phyloP scores from a whole-genome alignment of 2,113 vertebrate species.

The Acanthochromis polyacanthus region DNA sequence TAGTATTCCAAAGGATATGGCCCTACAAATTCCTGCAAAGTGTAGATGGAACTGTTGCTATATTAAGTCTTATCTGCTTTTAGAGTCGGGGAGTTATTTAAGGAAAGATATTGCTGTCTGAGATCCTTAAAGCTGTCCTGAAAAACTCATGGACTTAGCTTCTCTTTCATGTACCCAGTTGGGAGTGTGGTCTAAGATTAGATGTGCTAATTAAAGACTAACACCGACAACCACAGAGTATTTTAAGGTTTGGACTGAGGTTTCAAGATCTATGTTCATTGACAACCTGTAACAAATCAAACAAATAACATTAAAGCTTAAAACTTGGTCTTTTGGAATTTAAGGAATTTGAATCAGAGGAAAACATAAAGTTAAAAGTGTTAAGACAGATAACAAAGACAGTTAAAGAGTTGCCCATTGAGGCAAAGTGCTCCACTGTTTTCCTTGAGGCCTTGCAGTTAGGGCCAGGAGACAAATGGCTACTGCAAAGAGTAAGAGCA shows the following conservation, averaged over 20 bases:
- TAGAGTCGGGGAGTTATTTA: slow-evolving; percentile 44
- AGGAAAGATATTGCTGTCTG: slow-evolving; percentile 32
- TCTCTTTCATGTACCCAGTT: slow-evolving; percentile 31
- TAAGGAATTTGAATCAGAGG: background rate
- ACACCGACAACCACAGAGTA: background rate
- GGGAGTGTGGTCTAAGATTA: slow-evolving; percentile 53
- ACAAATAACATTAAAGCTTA: too few species aligned
- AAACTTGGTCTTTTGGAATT: background rate
- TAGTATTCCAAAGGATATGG: background rate
- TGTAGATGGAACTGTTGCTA: too few species aligned
- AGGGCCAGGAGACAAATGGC: background rate
- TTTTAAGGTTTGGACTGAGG: background rate
- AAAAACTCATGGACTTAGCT: slow-evolving; percentile 52
- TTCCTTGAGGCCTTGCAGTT: background rate
- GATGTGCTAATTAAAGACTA: slow-evolving; percentile 57
- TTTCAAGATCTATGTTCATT: background rate
- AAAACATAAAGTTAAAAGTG: too few species aligned
- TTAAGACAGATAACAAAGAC: too few species aligned
- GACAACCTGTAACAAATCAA: background rate
- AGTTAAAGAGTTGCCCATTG: too few species aligned
- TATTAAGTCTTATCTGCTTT: slow-evolving; percentile 7
- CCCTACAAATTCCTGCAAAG: background rate
- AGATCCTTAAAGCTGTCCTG: slow-evolving; percentile 46
- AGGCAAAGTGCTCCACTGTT: too few species aligned
- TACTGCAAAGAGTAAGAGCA: background rate